Evolutionary conservation across 2,113 vertebrate genomes (phyloP).

Genomic region (Ceratotherium simum): DNA sequence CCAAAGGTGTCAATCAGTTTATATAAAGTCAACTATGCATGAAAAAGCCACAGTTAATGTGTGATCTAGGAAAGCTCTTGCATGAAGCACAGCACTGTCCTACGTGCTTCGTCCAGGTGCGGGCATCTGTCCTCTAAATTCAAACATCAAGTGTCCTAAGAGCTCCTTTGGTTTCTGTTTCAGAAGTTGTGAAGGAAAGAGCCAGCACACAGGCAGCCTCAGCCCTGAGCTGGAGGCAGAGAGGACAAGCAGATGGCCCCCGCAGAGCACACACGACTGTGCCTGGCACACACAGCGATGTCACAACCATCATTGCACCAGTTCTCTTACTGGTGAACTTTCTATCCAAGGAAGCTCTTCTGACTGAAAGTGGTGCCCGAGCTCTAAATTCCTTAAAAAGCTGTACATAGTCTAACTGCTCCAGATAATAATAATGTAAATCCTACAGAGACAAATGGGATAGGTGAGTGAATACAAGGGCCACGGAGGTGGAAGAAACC

Average conservation of each 20-base stretch:
- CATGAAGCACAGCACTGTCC: constrained; percentile 25
- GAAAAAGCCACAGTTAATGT: constrained; percentile 92
- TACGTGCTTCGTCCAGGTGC: background rate
- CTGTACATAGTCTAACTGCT: too few relatives aligned
- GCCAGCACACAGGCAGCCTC: fast-evolving
- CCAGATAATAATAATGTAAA: background rate
- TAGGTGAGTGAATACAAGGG: fast-evolving
- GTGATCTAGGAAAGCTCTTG: constrained; percentile 26
- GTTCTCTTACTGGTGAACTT: background rate
- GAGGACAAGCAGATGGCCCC: fast-evolving
- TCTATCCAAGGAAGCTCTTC: background rate
- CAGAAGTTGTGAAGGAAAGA: background rate
- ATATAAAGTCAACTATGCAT: constrained; percentile 94
- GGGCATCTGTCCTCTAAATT: background rate
- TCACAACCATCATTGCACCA: fast-evolving
- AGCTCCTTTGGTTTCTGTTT: background rate
- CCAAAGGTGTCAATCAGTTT: constrained; percentile 96
- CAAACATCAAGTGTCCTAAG: background rate
- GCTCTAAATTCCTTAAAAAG: background rate
- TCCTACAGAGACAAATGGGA: background rate
- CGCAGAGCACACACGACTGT: fast-evolving
- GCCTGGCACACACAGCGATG: fast-evolving
- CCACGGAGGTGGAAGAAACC: too few relatives aligned
- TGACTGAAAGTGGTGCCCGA: background rate
- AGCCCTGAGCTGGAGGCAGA: background rate